Conservation (phyloP, 2,888 invertebrate species). For the Pristionchus exspectatus region DNA sequence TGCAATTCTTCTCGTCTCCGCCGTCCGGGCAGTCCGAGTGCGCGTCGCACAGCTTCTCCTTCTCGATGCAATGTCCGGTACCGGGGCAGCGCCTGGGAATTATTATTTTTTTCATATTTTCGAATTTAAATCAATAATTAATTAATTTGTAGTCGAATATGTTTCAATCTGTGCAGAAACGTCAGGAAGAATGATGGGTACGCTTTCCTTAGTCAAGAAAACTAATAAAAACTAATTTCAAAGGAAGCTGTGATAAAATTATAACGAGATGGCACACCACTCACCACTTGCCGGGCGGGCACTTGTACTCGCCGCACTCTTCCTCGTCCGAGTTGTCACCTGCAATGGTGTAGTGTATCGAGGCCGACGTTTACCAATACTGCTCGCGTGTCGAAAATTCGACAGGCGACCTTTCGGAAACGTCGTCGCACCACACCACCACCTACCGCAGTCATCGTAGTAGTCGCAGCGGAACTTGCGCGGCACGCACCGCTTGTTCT, state of each 20-base stretch:
- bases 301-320: conserved; percentile 77
- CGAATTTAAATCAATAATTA: too few relatives aligned
- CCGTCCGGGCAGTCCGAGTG: conserved; percentile 97
- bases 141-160: too few relatives aligned
- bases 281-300: conserved; percentile 72
- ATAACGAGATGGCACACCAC: not conserved
- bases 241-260: too few relatives aligned
- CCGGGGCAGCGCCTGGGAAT: conserved; percentile 61
- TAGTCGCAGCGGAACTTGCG: conserved; percentile 81
- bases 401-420: not conserved
- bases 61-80: conserved; percentile 93
- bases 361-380: not conserved
- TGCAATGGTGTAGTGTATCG: conserved; percentile 31
- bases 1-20: conserved; percentile 86
- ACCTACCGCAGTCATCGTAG: conserved; percentile 89
- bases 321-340: conserved; percentile 91
- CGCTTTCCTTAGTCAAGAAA: too few relatives aligned
- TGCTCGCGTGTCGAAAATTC: not conserved
- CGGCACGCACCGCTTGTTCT: conserved; percentile 79
- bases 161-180: too few relatives aligned
- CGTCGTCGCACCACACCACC: not conserved
- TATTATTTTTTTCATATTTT: too few relatives aligned
- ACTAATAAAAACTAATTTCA: too few relatives aligned
- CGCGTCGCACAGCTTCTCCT: conserved; percentile 93
- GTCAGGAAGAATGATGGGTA: too few relatives aligned